Evolutionary conservation across 2,888 invertebrate genomes (phyloP).

Genomic region (Anthophora plumipes): DNA sequence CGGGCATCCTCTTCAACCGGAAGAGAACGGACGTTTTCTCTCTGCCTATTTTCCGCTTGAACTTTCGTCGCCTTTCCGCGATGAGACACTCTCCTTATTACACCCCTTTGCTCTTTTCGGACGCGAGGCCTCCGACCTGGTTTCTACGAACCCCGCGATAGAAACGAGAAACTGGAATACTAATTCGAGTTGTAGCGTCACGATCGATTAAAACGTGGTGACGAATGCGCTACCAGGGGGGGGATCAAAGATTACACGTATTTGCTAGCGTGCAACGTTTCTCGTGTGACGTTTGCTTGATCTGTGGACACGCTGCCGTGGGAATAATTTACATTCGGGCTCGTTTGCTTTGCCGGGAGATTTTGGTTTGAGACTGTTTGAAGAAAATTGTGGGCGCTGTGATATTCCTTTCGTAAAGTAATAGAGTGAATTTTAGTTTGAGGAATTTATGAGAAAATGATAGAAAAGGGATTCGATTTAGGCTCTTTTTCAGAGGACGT

Average conservation of each 20-base stretch:
- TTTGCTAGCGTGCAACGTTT: background rate
- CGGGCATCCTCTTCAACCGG: background rate
- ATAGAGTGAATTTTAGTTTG: too few species aligned
- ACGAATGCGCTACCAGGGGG: conserved; percentile 32
- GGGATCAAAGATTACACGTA: conserved; percentile 34
- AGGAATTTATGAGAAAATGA: too few species aligned
- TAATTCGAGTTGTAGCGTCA: conserved; percentile 35
- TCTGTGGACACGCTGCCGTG: too few species aligned
- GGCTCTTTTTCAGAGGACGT: background rate
- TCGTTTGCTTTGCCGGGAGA: background rate
- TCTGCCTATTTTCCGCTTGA: background rate
- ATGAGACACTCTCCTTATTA: too few species aligned
- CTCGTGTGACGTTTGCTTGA: background rate
- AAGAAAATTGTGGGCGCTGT: background rate
- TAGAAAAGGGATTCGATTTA: background rate
- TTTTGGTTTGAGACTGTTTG: too few species aligned
- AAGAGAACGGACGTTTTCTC: background rate
- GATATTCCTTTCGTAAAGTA: too few species aligned
- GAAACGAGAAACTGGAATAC: conserved; percentile 39
- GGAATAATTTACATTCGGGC: too few species aligned
- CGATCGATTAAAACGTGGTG: conserved; percentile 52
- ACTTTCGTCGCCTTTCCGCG: background rate
- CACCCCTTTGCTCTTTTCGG: conserved; percentile 19
- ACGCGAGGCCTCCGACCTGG: conserved; percentile 27
- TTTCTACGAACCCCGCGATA: conserved; percentile 36